Base-by-base conservation (phyloP, 1,140 invertebrate species). In the Sipha flava region DNA sequence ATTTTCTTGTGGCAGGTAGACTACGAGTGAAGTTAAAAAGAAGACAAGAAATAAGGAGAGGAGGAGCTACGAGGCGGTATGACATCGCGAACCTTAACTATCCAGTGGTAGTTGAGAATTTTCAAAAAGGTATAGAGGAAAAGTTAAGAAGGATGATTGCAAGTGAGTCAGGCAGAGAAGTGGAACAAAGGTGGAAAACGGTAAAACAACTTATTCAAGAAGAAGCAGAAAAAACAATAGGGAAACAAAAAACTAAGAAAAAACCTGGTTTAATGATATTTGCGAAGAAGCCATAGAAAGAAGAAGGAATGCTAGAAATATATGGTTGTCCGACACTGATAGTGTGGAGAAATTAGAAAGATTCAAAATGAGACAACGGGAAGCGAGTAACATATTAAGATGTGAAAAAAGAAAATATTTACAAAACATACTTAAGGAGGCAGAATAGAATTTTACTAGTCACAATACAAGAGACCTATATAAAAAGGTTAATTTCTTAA, bases 31-130 rank as follows among this genome's bases (percentile, higher is more conserved):
- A 80, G 68, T 9, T 62, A 47, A 37, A 81, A 81, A 43, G 80
- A 82, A 81, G 81, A 82, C 70, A 73, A 82, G 34, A 79, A 82
- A 79, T 59, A 81, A 14, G 23, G 79, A 49, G 82, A 81, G 26
- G 49, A 81, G 29, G 21, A 40, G 18, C 77, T 26, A 79, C 64
- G 81, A 10, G 23, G 16, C 21, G 16, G 10, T 5, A 45, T 26
- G 54, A 62, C 68, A 7, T 31, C 34, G 23, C 62, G 82, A 66
- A 81, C 82, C n/a, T 23, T 59, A 29, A 59, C 57, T 4, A 29
- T 43, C 31, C 73, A 75, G 80, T 79, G 81, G 26, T 80, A 80
- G 31, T 75, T 80, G 29, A 64, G 29, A 23, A 81, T 64, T 10
- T 80, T 80, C 4, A 80, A 82, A 40, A 77, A 82, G 37, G 70